Evolutionary conservation across 2,797 vertebrate species (phyloP).

Genomic region (Coccyzus lansbergi): DNA sequence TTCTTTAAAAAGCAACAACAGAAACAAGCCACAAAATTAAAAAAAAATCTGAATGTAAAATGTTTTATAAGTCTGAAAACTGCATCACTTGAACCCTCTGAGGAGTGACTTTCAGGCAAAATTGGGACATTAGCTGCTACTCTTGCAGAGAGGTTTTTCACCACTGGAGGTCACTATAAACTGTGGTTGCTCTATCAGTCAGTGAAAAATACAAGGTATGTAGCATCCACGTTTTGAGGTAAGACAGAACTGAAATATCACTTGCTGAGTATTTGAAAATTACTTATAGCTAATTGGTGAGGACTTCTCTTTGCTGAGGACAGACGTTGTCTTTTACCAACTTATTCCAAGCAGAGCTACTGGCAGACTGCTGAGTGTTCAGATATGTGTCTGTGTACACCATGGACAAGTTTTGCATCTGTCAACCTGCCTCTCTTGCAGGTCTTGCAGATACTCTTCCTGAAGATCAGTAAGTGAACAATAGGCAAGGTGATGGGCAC

Average conservation of each 20-base stretch:
- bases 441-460: not conserved
- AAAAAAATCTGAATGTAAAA: not conserved
- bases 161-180: slow-evolving; percentile 76
- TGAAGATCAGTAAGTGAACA: not conserved
- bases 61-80: not conserved
- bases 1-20: not conserved
- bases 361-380: not conserved
- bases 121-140: not conserved
- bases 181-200: not conserved
- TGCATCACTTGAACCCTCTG: not conserved
- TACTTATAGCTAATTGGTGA: not conserved
- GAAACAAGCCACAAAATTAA: not conserved
- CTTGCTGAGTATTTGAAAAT: not conserved
- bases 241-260: not conserved
- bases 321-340: not conserved
- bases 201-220: not conserved
- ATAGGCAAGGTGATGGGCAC: not conserved
- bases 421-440: not conserved
- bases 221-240: not conserved
- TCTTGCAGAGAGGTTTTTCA: not conserved
- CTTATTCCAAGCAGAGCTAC: not conserved
- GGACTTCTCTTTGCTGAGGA: not conserved
- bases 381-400: not conserved
- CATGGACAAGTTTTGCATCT: not conserved
- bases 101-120: not conserved